Evolutionary conservation across 2,888 invertebrate genomes (phyloP).

Genomic region (Byasa hedistus): DNA sequence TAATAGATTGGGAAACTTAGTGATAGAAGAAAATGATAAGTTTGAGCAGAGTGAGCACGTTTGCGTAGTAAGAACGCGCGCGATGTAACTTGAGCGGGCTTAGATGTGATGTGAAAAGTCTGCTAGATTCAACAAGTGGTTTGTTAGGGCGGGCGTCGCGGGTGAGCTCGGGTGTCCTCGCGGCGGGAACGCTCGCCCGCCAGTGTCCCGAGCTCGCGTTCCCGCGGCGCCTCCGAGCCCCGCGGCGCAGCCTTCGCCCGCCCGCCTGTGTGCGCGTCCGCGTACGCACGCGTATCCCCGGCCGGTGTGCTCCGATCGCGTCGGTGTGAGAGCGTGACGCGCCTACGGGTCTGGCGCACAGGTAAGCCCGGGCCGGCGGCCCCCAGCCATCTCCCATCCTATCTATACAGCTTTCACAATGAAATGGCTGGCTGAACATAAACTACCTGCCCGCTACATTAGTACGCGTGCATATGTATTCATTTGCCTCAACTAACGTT

Average conservation of each 20-base stretch:
- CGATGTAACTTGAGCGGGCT: constrained; percentile 53
- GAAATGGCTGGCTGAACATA: constrained; percentile 65
- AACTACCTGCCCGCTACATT: constrained; percentile 66
- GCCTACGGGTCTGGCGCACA: constrained; percentile 68
- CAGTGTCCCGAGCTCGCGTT: constrained; percentile 57
- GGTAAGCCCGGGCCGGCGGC: constrained; percentile 73
- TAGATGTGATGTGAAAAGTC: constrained; percentile 53
- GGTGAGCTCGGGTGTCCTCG: constrained; percentile 53
- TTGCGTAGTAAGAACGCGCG: constrained; percentile 47
- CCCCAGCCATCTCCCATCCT: constrained; percentile 48
- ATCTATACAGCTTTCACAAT: constrained; percentile 70
- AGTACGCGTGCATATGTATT: constrained; percentile 48
- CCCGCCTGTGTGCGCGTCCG: constrained; percentile 32
- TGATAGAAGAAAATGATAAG: constrained; percentile 34
- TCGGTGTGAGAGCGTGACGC: constrained; percentile 59
- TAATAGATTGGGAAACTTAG: constrained; percentile 34
- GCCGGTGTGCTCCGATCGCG: constrained; percentile 28
- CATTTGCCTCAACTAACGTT: constrained; percentile 29
- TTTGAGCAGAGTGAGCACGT: constrained; percentile 40
- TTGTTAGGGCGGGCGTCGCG: constrained; percentile 62
- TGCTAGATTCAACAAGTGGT: constrained; percentile 75
- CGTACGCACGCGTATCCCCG: constrained; percentile 13
- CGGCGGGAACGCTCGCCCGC: constrained; percentile 77
- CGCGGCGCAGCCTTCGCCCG: constrained; percentile 43
- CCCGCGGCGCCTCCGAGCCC: constrained; percentile 38